Conservation (phyloP, 1,140 invertebrate genomes). For the Neodiprion virginianus region DNA sequence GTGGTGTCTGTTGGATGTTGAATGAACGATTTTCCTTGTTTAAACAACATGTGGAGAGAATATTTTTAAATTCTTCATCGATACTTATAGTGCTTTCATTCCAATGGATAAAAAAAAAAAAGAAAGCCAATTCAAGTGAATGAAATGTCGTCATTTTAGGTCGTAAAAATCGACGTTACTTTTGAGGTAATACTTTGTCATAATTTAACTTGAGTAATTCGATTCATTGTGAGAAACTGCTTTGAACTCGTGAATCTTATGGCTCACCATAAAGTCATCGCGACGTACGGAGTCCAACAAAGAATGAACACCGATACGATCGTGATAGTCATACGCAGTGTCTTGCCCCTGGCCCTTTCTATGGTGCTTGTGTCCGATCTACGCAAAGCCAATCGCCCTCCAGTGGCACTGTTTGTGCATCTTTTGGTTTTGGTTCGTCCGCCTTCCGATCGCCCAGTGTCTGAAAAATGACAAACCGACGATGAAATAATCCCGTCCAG, state of each 20-base stretch:
- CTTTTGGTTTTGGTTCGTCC: conserved; percentile 23
- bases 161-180: no score
- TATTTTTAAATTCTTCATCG: not conserved
- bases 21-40: not conserved
- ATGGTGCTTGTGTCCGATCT: conserved; percentile 76
- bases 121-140: no score
- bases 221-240: no score
- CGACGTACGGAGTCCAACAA: conserved; percentile 83
- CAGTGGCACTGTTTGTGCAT: conserved; percentile 30
- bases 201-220: no score
- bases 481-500: no score
- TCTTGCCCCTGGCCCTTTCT: conserved; percentile 72
- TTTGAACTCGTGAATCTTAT: no score
- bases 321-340: conserved; percentile 81
- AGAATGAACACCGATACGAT: conserved; percentile 81
- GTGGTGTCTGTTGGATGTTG: not conserved
- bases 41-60: not conserved
- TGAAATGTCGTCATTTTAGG: no score
- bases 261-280: conserved; percentile 75
- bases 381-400: conserved; percentile 59
- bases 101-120: no score
- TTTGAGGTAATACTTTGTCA: no score
- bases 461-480: conserved; percentile 19
- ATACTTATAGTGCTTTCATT: no score
- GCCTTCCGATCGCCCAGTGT: conserved; percentile 28